Evolutionary conservation across 2,113 vertebrate genomes (phyloP), one percentile per base, ranked within the genome.

Genomic region (Calcarius ornatus): DNA sequence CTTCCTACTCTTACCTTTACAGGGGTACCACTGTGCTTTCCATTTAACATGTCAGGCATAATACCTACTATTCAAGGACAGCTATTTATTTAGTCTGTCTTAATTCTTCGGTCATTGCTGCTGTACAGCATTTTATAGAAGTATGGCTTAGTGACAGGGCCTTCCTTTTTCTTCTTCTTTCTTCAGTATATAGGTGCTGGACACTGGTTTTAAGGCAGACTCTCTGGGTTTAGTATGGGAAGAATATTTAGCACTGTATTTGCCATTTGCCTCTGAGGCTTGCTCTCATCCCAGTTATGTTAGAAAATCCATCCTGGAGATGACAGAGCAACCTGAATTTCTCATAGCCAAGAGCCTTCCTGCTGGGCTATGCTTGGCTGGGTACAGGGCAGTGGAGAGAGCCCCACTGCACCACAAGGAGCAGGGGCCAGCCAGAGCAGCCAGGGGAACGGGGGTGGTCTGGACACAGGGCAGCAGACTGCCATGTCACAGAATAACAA

Each of bases 1-100:
- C 54, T 83, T 91, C 43, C 64, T 82, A 59, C 56, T 72, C 47
- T 77, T 92, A 91, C 71, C 43, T 90, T 83, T 77, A 59, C 30
- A 65, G 51, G 8, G 19, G 15, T 83, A 64, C 19, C 17, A 64
- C 71, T 71, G 61, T 75, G 40, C 43, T 78, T 77, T 91, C 47
- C 45, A 51, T 75, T 88, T 79, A 86, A 72, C 70, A 20, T 60
- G 30, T 88, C 71, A 66, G 0, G 0, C 40, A 11, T 80, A 73
- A 80, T 40, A 72, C 27, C 27, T 27, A 1, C 14, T 70, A 38
- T 75, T 66, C 47, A 91, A 93, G 78, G 43, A 69, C 56, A 45
- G 35, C 7, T 90, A 51, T 66, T 76, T 82, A 8, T 91, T 77
- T 73, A 73, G 15, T 60, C 7, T 64, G n/a, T 69, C 75, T 87